Base-by-base conservation (phyloP, 1,140 invertebrate species). In the Mactra quadrangularis region DNA sequence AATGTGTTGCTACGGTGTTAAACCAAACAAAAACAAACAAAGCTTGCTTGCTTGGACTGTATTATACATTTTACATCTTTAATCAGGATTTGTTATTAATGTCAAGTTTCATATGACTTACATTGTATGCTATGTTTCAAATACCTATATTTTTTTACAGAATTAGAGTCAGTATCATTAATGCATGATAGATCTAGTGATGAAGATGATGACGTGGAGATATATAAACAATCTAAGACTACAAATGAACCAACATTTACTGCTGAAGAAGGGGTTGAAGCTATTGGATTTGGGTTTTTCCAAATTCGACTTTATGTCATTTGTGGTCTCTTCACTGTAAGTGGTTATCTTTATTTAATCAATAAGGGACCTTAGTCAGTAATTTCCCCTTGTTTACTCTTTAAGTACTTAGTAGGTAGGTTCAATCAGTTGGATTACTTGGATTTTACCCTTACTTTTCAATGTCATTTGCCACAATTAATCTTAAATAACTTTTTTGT, bases 281-380 rank as follows among this genome's bases (percentile, higher is more conserved):
- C 96, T 2, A 94, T 99, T 70, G 98, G 98, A 6, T 98, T 99
- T 94, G 98, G 98, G 27, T 97, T 96, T 94, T 99, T 99, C 93
- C 98, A 99, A 95, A 95, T 98, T 0, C 97, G 97, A 38, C 83
- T 94, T 3, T 92, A 91, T 35, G 52, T 93, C 35, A 87, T 94
- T 17, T 92, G 93, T 82, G 94, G 94, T 9, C 79, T 94, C 17
- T 93, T 94, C 74, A 93, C 92, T 64, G 93, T 94, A 88, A 89
- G 87, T 50, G 19, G 25, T 11, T 55, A 41, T 7, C 15, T n/a
- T n/a, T n/a, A n/a, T n/a, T n/a, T n/a, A n/a, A n/a, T n/a, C n/a
- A n/a, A n/a, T n/a, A n/a, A n/a, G n/a, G n/a, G n/a, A n/a, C n/a
- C n/a, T n/a, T n/a, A n/a, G n/a, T n/a, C n/a, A n/a, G n/a, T n/a